Evolutionary conservation across 2,113 vertebrate species (phyloP).

Genomic region (Sylvietta virens): DNA sequence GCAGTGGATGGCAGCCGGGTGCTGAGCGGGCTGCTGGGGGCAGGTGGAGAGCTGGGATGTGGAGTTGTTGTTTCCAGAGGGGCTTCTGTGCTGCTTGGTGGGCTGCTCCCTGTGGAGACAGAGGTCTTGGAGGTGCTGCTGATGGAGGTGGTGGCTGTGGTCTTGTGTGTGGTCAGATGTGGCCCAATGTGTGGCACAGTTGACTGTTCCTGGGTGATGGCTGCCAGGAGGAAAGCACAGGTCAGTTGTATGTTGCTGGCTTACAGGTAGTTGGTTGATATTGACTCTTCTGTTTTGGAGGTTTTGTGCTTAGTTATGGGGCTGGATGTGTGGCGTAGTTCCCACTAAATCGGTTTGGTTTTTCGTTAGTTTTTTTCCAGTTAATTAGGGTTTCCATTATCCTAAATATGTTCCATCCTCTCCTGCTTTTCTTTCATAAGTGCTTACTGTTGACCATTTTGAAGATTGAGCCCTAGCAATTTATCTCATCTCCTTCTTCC

Average conservation of each 20-base stretch:
- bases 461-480: rapidly evolving
- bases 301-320: rapidly evolving
- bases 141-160: rapidly evolving
- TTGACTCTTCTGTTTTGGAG: rapidly evolving
- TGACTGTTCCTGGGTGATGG: not conserved
- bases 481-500: not conserved
- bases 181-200: not conserved
- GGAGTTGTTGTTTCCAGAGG: not conserved
- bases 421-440: rapidly evolving
- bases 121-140: not conserved
- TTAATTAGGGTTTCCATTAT: not conserved
- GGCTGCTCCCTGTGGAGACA: not conserved
- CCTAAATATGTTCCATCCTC: rapidly evolving
- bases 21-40: not conserved
- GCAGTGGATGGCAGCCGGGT: not conserved
- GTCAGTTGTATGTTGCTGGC: rapidly evolving
- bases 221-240: not conserved
- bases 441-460: rapidly evolving
- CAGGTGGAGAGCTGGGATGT: not conserved
- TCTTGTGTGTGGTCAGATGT: not conserved
- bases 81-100: not conserved
- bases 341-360: rapidly evolving
- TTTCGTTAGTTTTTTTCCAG: rapidly evolving
- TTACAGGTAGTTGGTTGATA: rapidly evolving
- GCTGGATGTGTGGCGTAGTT: rapidly evolving